A percentile compares a stretch with the other conserved stretches of the same genome.
phyloP scores from a whole-genome alignment of 1,140 invertebrate genomes.

The Calephelis nemesis region DNA sequence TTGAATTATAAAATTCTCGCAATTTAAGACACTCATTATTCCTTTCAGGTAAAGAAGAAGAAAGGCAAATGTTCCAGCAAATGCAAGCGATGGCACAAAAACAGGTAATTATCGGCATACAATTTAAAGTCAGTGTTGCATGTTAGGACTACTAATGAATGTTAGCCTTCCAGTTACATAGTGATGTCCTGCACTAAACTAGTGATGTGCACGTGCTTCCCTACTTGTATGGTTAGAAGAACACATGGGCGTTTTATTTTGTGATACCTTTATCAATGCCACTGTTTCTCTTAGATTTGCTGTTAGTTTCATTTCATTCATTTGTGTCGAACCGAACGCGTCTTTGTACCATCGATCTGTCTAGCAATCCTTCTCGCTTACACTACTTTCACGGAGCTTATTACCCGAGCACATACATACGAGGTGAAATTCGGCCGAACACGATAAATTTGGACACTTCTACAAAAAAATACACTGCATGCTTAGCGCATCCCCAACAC shows the following conservation, averaged over 20 bases:
- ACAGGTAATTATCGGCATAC: slow-evolving; percentile 88
- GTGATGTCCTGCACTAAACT: slow-evolving; percentile 50
- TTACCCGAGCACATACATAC: slow-evolving; percentile 57
- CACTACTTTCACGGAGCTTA: slow-evolving; percentile 63
- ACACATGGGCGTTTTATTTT: slow-evolving; percentile 78
- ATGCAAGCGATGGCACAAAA: slow-evolving; percentile 97
- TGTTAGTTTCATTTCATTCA: slow-evolving; percentile 77
- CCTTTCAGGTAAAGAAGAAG: slow-evolving; percentile 93
- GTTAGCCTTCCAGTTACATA: slow-evolving; percentile 18
- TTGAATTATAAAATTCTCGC: too few relatives aligned
- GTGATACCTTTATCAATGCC: slow-evolving; percentile 77
- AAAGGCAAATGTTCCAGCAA: slow-evolving; percentile 96
- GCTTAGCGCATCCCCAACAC: slow-evolving; percentile 75
- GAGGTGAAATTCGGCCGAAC: slow-evolving; percentile 57
- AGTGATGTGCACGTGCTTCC: slow-evolving; percentile 63
- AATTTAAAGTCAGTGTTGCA: slow-evolving; percentile 51
- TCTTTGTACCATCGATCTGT: slow-evolving; percentile 55
- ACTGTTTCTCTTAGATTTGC: slow-evolving; percentile 74
- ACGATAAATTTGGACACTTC: slow-evolving; percentile 48
- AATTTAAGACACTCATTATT: slow-evolving; percentile 26
- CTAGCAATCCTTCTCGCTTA: slow-evolving; percentile 64
- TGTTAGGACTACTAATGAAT: slow-evolving; percentile 36
- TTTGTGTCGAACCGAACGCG: slow-evolving; percentile 68
- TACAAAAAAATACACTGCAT: slow-evolving; percentile 74
- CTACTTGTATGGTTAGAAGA: slow-evolving; percentile 58